phyloP scores from a whole-genome alignment of 2,113 vertebrate species.

The Dipodomys merriami region DNA sequence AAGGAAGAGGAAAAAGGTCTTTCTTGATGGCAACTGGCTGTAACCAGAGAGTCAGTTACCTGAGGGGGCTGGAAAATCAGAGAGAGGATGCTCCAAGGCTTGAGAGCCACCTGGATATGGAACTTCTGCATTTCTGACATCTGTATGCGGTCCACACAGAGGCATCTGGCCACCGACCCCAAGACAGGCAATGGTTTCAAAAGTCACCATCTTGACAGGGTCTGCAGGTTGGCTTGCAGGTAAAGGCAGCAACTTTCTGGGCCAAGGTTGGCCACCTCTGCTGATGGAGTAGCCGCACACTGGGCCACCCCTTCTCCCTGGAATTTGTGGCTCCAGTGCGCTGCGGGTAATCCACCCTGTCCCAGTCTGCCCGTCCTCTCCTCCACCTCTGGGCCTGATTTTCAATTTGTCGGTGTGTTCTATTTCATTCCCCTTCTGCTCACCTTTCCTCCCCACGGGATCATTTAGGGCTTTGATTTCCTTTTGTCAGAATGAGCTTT shows the following conservation, averaged over 20 bases:
- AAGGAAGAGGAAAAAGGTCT: not conserved
- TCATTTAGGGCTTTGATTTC: conserved; percentile 51
- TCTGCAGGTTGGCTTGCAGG: not conserved
- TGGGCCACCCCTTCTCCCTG: not conserved
- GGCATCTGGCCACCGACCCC: not conserved
- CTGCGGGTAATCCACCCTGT: not conserved
- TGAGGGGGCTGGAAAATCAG: not conserved
- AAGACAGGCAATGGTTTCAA: not conserved
- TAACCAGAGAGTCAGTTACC: not conserved
- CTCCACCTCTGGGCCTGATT: not conserved
- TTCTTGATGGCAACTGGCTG: not conserved
- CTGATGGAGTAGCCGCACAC: not conserved
- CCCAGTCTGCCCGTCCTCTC: not conserved
- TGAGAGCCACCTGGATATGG: not conserved
- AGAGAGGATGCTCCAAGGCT: not conserved
- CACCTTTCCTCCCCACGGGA: not conserved
- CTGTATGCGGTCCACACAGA: not conserved
- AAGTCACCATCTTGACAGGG: not conserved
- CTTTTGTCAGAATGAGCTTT: conserved; percentile 28
- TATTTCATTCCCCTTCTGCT: conserved; percentile 56
- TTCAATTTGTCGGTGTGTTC: conserved; percentile 47
- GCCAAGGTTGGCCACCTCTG: not conserved
- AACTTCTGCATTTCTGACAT: not conserved
- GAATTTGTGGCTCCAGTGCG: not conserved
- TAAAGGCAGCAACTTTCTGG: not conserved